Conservation (phyloP, 2,113 vertebrate species). For the Rostratula benghalensis region DNA sequence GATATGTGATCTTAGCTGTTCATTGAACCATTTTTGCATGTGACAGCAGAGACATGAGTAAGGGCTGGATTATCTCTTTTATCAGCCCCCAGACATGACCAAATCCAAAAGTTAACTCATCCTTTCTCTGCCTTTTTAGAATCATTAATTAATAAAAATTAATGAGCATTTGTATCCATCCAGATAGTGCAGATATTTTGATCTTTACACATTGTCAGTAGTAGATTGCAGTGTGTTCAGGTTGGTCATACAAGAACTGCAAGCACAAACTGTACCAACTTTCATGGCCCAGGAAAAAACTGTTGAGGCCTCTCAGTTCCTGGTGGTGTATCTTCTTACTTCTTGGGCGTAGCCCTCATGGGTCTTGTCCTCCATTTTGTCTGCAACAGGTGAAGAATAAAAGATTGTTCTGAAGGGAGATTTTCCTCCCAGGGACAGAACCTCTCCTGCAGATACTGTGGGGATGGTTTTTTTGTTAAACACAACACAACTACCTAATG, state of each 20-base stretch:
- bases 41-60: not conserved
- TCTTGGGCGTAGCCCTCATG: not conserved
- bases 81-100: not conserved
- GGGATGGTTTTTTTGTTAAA: not conserved
- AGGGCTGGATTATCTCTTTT: not conserved
- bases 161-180: not conserved
- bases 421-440: not conserved
- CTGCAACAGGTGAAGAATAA: not conserved
- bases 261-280: not conserved
- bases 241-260: not conserved
- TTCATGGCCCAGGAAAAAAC: not conserved
- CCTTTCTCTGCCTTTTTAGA: not conserved
- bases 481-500: not conserved
- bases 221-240: not conserved
- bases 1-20: not conserved
- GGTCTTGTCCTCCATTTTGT: not conserved
- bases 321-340: not conserved
- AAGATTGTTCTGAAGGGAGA: not conserved
- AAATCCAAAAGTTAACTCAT: constrained; percentile 2
- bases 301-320: not conserved
- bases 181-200: not conserved
- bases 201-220: not conserved
- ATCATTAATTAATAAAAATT: not conserved
- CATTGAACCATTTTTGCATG: not conserved
- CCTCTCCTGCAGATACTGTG: not conserved